A percentile compares a stretch with the other conserved stretches of the same genome.
phyloP scores from a whole-genome alignment of 2,888 invertebrate species.

The Malthinus flaveolus region DNA sequence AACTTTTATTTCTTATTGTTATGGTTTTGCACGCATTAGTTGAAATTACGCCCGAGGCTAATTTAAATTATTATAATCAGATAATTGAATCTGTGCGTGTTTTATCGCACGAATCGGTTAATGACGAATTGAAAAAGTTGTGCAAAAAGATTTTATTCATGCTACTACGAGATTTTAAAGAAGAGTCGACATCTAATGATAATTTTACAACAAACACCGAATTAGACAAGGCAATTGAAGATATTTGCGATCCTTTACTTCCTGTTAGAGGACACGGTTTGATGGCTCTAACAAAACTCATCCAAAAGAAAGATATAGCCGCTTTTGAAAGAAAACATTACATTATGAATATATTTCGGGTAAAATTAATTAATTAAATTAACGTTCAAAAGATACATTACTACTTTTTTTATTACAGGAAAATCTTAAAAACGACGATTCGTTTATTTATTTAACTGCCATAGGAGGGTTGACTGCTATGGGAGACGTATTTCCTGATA shows the following conservation, averaged over 20 bases:
- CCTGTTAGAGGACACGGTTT: conserved; percentile 84
- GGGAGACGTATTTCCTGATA: conserved; percentile 67
- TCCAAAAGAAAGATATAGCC: conserved; percentile 66
- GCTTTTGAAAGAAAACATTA: conserved; percentile 67
- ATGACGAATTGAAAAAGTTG: conserved; percentile 42
- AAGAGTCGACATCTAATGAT: conserved; percentile 40
- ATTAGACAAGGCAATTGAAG: conserved; percentile 66
- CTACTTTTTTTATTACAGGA: conserved; percentile 58
- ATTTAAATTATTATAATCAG: conserved; percentile 44
- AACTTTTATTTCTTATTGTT: conserved; percentile 44
- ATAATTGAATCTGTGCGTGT: conserved; percentile 43
- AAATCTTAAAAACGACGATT: conserved; percentile 75
- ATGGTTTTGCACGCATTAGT: conserved; percentile 44
- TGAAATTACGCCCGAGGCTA: conserved; percentile 36
- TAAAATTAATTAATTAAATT: conserved; percentile 45
- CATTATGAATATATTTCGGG: conserved; percentile 73
- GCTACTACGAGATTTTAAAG: conserved; percentile 7
- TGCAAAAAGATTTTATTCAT: conserved; percentile 37
- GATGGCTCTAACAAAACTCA: conserved; percentile 71
- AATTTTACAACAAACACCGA: conserved; percentile 47
- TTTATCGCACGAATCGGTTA: conserved; percentile 39
- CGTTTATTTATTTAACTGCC: conserved; percentile 80
- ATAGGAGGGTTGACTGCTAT: conserved; percentile 75
- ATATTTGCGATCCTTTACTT: conserved; percentile 70
- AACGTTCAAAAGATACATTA: neutral